These are phyloP conservation scores for Trachelus tabidus DNA, from an alignment of 2,888 invertebrate genomes.

Conservation along the genomic window DNA sequence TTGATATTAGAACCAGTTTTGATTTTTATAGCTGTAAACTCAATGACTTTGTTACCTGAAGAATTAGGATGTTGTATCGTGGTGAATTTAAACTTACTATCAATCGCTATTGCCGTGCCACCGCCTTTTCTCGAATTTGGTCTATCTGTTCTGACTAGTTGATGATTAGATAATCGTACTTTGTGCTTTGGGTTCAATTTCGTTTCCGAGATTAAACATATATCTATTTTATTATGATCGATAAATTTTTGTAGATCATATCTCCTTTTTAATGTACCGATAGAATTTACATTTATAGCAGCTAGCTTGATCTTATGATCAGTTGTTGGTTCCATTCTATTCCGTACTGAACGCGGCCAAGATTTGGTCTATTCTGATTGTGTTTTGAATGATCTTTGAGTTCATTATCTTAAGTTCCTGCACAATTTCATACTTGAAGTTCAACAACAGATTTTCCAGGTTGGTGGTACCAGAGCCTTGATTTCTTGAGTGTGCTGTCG, in stretches of 20 bases:
- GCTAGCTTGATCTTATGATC: slow-evolving; percentile 10
- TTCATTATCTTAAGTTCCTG: neutral
- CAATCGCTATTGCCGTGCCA: slow-evolving; percentile 27
- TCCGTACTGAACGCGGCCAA: neutral
- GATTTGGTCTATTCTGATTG: neutral
- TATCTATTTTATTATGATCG: slow-evolving; percentile 19
- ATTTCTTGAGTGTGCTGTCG: too few species aligned
- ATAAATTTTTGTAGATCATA: neutral
- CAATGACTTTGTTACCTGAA: slow-evolving; percentile 11
- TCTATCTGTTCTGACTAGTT: slow-evolving; percentile 27
- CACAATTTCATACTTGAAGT: too few species aligned
- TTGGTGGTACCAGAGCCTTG: too few species aligned
- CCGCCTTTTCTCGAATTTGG: slow-evolving; percentile 17
- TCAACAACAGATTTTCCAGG: too few species aligned
- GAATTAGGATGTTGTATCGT: slow-evolving; percentile 6
- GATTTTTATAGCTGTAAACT: slow-evolving; percentile 22
- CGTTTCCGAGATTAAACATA: slow-evolving; percentile 25
- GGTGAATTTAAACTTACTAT: slow-evolving; percentile 10
- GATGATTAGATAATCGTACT: slow-evolving; percentile 19
- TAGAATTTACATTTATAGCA: slow-evolving; percentile 26
- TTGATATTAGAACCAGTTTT: neutral
- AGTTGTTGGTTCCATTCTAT: neutral
- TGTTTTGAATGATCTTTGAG: neutral
- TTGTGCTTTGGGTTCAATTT: slow-evolving; percentile 26
- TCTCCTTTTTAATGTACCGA: slow-evolving; percentile 18